Base-by-base conservation (phyloP, 1,140 invertebrate genomes). In the Chymomyza costata region DNA sequence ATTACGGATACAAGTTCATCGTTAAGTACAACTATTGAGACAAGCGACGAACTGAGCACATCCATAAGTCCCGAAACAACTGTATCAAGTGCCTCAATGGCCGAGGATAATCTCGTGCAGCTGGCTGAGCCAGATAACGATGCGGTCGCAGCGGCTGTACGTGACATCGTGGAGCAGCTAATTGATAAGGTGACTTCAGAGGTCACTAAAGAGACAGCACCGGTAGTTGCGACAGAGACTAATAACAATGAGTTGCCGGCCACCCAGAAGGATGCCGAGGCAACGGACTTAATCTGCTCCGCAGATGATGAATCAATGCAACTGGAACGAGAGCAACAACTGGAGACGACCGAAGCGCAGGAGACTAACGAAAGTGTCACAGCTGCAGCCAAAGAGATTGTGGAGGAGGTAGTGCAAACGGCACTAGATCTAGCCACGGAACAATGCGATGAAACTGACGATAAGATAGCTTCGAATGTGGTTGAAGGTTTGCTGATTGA, bases 101-200 rank as follows among this genome's bases (percentile, higher is more conserved):
- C 45, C 11, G 56, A 59, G 11, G 56, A 59, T 7, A 28, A 61
- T 30, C 51, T 44, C 7, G 40, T 65, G 3, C 37, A 55, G 21
- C 52, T 65, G 10, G 18, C 56, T 3, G 31, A 48, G 5, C 31
- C 10, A 14, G 6, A 17, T 0, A 76, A 74, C 31, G 70, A 81
- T 39, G 28, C 51, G 8, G 71, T 73, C 10, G 65, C 62, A 1
- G 31, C 49, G 15, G 68, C 63, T 1, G 82, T 84, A 3, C 59
- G 76, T 2, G 82, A 84, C 14, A 82, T 84, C 44, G 78, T 84
- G 0, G 82, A 84, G 59, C 64, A 82, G 44, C 47, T 84, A 2
- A 84, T 84, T 17, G 82, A 82, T 21, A 66, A 81, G 52, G 73
- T 81, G 15, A 81, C 80, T 16, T n/a, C n/a, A n/a, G 76, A 80